Evolutionary conservation across 2,797 vertebrate genomes (phyloP).

Genomic region (Mormyrops boulengeri): DNA sequence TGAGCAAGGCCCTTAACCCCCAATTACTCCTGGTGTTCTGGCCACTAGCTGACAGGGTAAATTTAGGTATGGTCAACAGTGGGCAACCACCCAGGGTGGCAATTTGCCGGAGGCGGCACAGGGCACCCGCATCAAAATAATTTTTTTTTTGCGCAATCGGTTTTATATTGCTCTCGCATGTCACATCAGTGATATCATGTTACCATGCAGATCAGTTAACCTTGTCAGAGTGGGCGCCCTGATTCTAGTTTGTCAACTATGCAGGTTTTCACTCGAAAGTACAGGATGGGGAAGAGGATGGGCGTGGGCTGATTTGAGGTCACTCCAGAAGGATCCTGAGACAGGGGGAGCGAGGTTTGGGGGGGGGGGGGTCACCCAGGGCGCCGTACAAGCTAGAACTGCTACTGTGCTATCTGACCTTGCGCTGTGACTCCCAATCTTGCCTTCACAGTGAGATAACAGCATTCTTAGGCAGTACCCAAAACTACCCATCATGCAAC

Average conservation of each 20-base stretch:
- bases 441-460: background rate
- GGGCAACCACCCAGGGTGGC: background rate
- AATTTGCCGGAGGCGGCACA: background rate
- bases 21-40: background rate
- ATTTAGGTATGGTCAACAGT: background rate
- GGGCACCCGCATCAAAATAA: background rate
- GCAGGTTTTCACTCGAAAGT: background rate
- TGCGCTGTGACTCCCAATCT: background rate
- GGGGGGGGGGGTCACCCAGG: background rate
- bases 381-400: background rate
- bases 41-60: background rate
- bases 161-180: background rate
- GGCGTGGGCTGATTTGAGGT: background rate
- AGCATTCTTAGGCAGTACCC: background rate
- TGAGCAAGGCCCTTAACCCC: background rate
- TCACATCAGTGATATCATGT: background rate
- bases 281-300: background rate
- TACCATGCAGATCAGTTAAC: background rate
- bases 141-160: background rate
- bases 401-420: background rate
- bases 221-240: background rate
- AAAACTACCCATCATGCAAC: background rate
- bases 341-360: background rate
- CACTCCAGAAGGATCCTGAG: background rate
- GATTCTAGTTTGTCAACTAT: background rate